phyloP scores from a whole-genome alignment of 2,113 vertebrate genomes.

The Zosterops hypoxanthus region DNA sequence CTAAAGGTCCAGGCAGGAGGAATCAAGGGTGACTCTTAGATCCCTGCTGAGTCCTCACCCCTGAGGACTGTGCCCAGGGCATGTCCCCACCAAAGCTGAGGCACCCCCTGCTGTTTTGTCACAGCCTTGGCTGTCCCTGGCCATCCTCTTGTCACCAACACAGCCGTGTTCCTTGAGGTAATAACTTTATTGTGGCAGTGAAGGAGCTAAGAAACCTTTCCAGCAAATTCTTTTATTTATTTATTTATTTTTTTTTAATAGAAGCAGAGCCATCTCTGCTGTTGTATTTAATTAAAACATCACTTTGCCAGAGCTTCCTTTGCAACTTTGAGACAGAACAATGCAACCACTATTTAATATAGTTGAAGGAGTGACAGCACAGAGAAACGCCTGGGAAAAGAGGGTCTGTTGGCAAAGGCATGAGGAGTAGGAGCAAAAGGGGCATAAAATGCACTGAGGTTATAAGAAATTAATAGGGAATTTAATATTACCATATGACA shows the following conservation, averaged over 20 bases:
- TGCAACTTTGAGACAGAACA: background rate
- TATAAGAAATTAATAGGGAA: background rate
- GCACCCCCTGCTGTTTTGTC: background rate
- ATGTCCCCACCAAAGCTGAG: rapidly evolving
- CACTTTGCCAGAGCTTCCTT: background rate
- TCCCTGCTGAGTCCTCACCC: background rate
- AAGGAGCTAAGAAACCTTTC: background rate
- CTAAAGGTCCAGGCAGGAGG: background rate
- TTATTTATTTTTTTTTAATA: background rate
- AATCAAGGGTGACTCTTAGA: background rate
- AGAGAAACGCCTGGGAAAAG: background rate
- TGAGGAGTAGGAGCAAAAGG: background rate
- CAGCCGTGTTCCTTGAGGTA: background rate
- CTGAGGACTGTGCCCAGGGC: background rate
- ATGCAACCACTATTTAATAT: background rate
- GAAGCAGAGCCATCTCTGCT: background rate
- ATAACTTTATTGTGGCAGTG: background rate
- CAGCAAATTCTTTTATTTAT: background rate
- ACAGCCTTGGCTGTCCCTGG: background rate
- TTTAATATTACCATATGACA: background rate
- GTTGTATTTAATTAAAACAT: background rate
- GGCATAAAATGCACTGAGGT: background rate
- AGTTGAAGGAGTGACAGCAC: background rate
- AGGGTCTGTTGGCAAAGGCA: background rate
- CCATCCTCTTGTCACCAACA: background rate